phyloP scores from a whole-genome alignment of 2,888 invertebrate genomes.

The Ametastegia equiseti region DNA sequence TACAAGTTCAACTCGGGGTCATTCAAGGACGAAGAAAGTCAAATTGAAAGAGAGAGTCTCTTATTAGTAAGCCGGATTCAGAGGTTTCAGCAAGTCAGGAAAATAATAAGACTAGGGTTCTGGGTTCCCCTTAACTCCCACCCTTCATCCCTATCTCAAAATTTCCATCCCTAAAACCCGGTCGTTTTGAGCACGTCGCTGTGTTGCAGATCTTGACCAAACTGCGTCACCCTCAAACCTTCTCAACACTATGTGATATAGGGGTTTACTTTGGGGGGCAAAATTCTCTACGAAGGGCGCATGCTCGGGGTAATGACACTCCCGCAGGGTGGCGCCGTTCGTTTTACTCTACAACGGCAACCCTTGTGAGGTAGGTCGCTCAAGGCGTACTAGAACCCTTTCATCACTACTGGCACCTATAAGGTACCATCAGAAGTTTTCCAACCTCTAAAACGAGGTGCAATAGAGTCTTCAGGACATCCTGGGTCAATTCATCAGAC shows the following conservation, averaged over 20 bases:
- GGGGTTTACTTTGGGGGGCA: background rate
- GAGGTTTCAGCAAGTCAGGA: background rate
- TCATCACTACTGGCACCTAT: background rate
- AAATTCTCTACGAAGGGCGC: slow-evolving; percentile 55
- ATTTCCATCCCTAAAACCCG: background rate
- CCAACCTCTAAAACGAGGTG: too few relatives aligned
- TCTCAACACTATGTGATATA: background rate
- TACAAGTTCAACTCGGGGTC: slow-evolving; percentile 16
- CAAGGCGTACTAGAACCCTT: slow-evolving; percentile 35
- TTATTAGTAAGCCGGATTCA: background rate
- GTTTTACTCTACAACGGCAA: slow-evolving; percentile 67
- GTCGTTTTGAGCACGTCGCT: background rate
- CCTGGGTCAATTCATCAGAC: background rate
- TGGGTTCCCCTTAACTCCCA: background rate
- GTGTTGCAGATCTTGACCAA: slow-evolving; percentile 28
- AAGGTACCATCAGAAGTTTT: background rate
- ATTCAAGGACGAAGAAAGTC: slow-evolving; percentile 23
- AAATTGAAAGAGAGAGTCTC: background rate
- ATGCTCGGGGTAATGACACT: slow-evolving; percentile 63
- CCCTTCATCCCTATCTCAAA: background rate
- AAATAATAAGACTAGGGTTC: background rate
- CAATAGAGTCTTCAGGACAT: background rate
- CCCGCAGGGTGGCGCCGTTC: slow-evolving; percentile 58
- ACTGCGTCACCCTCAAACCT: slow-evolving; percentile 38
- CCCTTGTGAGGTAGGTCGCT: slow-evolving; percentile 68